Evolutionary conservation across 2,113 vertebrate genomes (phyloP).

Genomic region (Grammomys dolichurus): DNA sequence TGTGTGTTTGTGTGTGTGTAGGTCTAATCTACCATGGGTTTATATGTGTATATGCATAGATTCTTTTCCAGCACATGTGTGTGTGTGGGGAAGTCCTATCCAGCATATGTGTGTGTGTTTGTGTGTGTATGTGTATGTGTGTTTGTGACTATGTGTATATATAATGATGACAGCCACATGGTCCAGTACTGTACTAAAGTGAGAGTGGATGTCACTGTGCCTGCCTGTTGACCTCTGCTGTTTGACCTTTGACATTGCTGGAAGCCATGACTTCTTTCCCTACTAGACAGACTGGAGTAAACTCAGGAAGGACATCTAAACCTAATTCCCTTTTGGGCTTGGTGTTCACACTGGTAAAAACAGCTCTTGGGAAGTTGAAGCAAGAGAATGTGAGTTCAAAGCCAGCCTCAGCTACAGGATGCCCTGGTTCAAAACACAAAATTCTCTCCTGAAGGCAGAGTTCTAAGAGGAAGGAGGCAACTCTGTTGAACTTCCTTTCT

Average conservation of each 20-base stretch:
- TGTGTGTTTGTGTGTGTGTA: too few species aligned
- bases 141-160: too few species aligned
- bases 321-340: background rate
- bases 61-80: too few species aligned
- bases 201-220: background rate
- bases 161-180: background rate
- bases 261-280: background rate
- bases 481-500: background rate
- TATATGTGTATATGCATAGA: too few species aligned
- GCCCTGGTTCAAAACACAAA: background rate
- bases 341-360: background rate
- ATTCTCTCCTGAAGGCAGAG: background rate
- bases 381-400: background rate
- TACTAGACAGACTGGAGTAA: background rate
- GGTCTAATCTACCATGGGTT: too few species aligned
- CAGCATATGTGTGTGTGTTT: too few species aligned
- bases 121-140: too few species aligned
- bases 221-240: slow-evolving; percentile 43
- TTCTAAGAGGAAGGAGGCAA: background rate
- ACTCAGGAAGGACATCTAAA: background rate
- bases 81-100: too few species aligned
- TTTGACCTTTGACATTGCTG: slow-evolving; percentile 19
- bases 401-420: background rate
- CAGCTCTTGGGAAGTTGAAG: background rate
- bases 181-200: slow-evolving; percentile 55